Base-by-base conservation (phyloP, 2,888 invertebrate genomes). In the Chromoteleia sp. region DNA sequence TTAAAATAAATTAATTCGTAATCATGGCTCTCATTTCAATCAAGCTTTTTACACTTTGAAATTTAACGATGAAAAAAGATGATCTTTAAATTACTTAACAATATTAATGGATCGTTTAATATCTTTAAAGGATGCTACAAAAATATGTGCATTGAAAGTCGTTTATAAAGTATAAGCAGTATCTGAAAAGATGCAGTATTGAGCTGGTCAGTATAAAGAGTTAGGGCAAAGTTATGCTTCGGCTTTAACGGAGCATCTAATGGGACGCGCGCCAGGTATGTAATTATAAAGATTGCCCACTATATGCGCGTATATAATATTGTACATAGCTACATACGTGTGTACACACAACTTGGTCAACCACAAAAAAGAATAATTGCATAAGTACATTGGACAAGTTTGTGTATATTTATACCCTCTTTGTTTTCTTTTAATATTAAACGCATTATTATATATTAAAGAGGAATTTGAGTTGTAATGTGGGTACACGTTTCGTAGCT, bases 221-320 rank as follows among this genome's bases (percentile, higher is more conserved):
- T 65, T 75, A 67, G 76, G 79, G 59, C 75, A 75, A 81, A 76
- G 81, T 78, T 81, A 67, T 68, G 79, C 79, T 83, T 70, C 25
- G 73, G 79, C 81, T 79, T 83, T 81, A 81, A 81, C 81, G 79
- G 81, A 65, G 79, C 77, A 88, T 86, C 87, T 89, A 89, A 89
- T 89, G 87, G 88, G 87, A 89, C 88, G 88, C 88, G 87, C 88
- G 89, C 85, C 86, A 85, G 86, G 84, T 89, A 89, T 90, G 88
- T 90, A 90, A 90, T 90, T 90, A 90, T 87, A 89, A 89, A 90
- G 90, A 90, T 90, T 90, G 89, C 86, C 87, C 87, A 63, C 81
- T 81, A 71, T 74, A 61, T 58, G 74, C 67, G 56, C 73, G 68
- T 79, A 71, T 79, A 67, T 61, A 75, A 78, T 68, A 63, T 30